Percentiles rank a stretch among this genome's conserved stretches.
These are phyloP conservation scores for Eulemur coronatus DNA, from an alignment of 2,797 vertebrate genomes.

Conservation along the genomic window DNA sequence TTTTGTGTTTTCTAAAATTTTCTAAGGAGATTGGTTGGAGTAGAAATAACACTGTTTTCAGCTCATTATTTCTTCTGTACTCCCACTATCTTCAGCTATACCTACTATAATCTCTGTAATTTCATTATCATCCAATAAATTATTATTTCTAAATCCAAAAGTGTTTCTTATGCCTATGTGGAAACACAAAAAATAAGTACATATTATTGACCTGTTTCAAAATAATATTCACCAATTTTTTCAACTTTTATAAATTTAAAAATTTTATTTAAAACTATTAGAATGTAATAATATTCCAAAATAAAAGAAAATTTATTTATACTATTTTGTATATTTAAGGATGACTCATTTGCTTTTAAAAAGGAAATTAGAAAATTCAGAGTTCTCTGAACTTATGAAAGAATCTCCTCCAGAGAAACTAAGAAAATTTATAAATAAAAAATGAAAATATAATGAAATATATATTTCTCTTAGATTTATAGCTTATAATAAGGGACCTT, in stretches of 20 bases:
- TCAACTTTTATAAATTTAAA: not conserved
- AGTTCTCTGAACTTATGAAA: not conserved
- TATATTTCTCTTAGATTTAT: not conserved
- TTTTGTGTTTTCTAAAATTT: not conserved
- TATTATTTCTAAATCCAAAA: not conserved
- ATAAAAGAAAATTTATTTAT: not conserved
- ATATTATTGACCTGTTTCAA: not conserved
- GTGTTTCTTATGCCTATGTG: not conserved
- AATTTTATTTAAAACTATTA: not conserved
- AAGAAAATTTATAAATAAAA: not conserved
- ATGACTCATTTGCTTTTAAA: not conserved
- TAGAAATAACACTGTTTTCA: not conserved
- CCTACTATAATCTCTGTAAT: not conserved
- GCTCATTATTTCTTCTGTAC: not conserved
- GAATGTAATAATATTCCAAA: conserved; percentile 3
- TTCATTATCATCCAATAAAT: not conserved
- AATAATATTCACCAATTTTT: not conserved
- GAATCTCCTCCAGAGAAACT: not conserved
- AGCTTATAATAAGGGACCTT: not conserved
- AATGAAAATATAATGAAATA: not conserved
- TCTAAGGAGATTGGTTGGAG: not conserved
- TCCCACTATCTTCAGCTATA: not conserved
- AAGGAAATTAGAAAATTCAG: not conserved
- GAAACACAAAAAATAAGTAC: not conserved
- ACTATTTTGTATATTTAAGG: not conserved